Percentiles rank a stretch among this genome's conserved stretches.
These are phyloP conservation scores for Sarcophaga peregrina DNA, from an alignment of 1,140 invertebrate genomes.

Conservation along the genomic window DNA sequence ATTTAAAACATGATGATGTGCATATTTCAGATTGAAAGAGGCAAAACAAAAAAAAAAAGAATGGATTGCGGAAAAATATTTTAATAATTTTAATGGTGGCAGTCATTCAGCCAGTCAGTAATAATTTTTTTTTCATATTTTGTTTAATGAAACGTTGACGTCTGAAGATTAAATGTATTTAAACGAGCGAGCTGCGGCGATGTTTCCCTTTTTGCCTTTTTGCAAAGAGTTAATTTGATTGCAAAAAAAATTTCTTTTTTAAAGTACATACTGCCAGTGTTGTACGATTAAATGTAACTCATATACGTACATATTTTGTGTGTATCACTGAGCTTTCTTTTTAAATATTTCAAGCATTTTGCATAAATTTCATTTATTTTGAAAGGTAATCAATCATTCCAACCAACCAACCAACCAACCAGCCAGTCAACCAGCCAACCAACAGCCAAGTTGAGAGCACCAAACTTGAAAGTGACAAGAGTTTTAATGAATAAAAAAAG, in stretches of 20 bases:
- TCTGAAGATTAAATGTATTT: constrained; percentile 41
- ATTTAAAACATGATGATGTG: constrained; percentile 31
- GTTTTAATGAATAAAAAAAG: background rate
- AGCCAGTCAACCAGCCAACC: too few relatives aligned
- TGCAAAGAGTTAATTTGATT: constrained; percentile 41
- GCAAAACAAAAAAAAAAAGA: background rate
- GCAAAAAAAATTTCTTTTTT: constrained; percentile 1
- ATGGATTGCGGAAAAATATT: constrained; percentile 29
- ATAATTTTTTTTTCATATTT: background rate
- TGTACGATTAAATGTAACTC: background rate
- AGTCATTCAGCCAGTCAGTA: background rate
- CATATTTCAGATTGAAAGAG: background rate
- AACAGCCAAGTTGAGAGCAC: too few relatives aligned
- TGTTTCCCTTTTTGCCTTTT: background rate
- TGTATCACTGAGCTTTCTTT: background rate
- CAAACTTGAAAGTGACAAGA: background rate
- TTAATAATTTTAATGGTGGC: constrained; percentile 40
- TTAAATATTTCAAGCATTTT: background rate
- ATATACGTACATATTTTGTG: background rate
- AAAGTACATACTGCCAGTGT: background rate
- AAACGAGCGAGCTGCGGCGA: background rate
- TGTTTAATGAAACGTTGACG: constrained; percentile 38
- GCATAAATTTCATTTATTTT: constrained; percentile 30
- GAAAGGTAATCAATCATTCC: constrained; percentile 42
- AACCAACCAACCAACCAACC: background rate